Evolutionary conservation across 64 coral and sea anemone species (phyloP), one percentile per base, ranked within the genome.

Genomic region (Astreopora myriophthalma): DNA sequence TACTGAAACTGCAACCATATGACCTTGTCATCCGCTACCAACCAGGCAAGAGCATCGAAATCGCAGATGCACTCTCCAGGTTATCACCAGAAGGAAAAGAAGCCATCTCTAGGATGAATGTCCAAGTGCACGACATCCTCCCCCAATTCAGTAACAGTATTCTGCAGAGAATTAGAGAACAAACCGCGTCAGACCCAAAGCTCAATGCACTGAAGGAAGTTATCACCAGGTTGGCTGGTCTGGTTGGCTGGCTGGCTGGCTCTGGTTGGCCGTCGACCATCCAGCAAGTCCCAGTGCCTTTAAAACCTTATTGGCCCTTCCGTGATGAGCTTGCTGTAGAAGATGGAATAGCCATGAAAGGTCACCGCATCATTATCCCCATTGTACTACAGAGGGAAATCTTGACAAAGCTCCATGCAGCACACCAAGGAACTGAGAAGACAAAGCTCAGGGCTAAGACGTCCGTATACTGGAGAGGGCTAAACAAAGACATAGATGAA

Each of bases 281-380:
- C 40, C 78, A 90, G 37, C n/a, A n/a, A n/a, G n/a, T n/a, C n/a
- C n/a, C n/a, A n/a, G n/a, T n/a, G n/a, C n/a, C n/a, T n/a, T n/a
- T 23, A 90, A 74, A 36, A 38, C 60, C 31, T 55, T 88, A 36
- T 44, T 88, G 34, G 64, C 19, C 63, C 16, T 74, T 55, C 46
- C 40, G 34, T 16, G 69, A 91, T 52, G 76, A 91, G 22, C 66
- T 82, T 27, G 67, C 71, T 34, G 42, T 74, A 26, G 89, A 87
- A 67, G 91, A 93, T 48, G 74, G 84, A 12, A 34, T 93, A 19
- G 57, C n/a, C n/a, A n/a, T n/a, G n/a, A n/a, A n/a, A n/a, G n/a
- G n/a, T 8, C 79, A 85, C 51, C 26, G 81, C 73, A 85, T 92
- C n/a, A 92, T 92, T 27, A 85, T 92, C 25, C 79, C 79, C 4